A percentile compares a stretch with the other conserved stretches of the same genome.
phyloP scores from a whole-genome alignment of 2,113 vertebrate species.

The Marmota monax region DNA sequence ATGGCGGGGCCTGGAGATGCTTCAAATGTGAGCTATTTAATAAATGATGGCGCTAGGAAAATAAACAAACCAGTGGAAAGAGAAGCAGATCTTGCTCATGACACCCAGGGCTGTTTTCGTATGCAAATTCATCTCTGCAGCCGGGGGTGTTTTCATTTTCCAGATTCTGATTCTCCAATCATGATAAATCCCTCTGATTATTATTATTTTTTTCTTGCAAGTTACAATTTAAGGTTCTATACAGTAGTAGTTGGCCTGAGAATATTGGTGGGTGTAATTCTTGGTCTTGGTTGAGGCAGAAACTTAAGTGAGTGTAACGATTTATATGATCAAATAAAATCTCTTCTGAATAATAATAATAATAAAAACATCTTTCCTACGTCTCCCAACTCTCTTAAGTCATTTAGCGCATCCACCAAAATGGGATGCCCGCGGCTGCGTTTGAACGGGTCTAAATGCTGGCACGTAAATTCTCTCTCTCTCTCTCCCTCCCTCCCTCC shows the following conservation, averaged over 20 bases:
- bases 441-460: constrained; percentile 35
- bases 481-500: not conserved
- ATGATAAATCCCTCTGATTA: constrained; percentile 24
- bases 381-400: constrained; percentile 64
- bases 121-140: not conserved
- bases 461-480: not conserved
- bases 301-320: constrained; percentile 61
- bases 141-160: not conserved
- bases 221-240: constrained; percentile 59
- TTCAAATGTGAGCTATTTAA: not conserved
- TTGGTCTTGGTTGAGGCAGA: constrained; percentile 36
- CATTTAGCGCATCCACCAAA: constrained; percentile 47
- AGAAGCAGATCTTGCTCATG: not conserved
- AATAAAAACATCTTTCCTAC: constrained; percentile 41
- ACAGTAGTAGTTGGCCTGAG: constrained; percentile 28
- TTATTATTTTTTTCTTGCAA: constrained; percentile 33
- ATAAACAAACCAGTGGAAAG: not conserved
- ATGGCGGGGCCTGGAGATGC: not conserved
- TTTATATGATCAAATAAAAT: constrained; percentile 55
- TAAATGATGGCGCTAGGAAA: not conserved
- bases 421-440: not conserved
- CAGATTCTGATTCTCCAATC: not conserved
- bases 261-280: constrained; percentile 58
- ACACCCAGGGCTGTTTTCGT: not conserved
- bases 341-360: constrained; percentile 29